These are phyloP conservation scores for Lampris incognitus DNA, from an alignment of 2,113 vertebrate species.

Conservation along the genomic window DNA sequence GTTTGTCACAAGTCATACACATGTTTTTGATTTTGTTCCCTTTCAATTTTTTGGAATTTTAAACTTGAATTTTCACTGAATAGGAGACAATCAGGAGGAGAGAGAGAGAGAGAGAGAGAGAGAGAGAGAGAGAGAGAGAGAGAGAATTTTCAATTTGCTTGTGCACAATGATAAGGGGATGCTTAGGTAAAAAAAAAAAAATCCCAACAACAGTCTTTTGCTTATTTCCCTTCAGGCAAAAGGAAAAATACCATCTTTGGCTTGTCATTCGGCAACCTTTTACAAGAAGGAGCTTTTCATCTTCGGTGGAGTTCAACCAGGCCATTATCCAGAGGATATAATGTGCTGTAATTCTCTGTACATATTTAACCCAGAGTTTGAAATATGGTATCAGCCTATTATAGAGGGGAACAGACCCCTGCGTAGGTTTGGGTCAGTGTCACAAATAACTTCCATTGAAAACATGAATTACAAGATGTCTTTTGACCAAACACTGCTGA, in stretches of 20 bases:
- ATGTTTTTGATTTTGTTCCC: background rate
- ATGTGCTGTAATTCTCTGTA: slow-evolving; percentile 87
- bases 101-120: too few relatives aligned
- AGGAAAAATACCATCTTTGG: slow-evolving; percentile 85
- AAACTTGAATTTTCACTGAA: too few relatives aligned
- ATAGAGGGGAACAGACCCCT: slow-evolving; percentile 88
- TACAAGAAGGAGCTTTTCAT: slow-evolving; percentile 90
- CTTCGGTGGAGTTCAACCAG: slow-evolving; percentile 86
- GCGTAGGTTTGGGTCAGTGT: slow-evolving; percentile 88
- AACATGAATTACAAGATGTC: too few relatives aligned
- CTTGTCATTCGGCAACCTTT: slow-evolving; percentile 86
- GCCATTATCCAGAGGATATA: slow-evolving; percentile 64
- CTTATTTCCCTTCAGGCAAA: slow-evolving; percentile 78
- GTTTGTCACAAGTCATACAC: slow-evolving; percentile 59
- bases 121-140: too few relatives aligned
- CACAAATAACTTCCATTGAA: too few relatives aligned
- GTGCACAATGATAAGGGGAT: too few relatives aligned
- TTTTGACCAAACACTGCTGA: background rate
- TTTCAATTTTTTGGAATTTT: background rate
- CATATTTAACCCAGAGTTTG: slow-evolving; percentile 90
- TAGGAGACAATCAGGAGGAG: too few relatives aligned
- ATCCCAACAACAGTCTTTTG: too few relatives aligned
- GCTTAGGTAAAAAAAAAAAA: too few relatives aligned
- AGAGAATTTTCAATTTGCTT: too few relatives aligned
- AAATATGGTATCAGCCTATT: slow-evolving; percentile 93